phyloP scores from a whole-genome alignment of 2,888 invertebrate species.

The Apamea epomidion region DNA sequence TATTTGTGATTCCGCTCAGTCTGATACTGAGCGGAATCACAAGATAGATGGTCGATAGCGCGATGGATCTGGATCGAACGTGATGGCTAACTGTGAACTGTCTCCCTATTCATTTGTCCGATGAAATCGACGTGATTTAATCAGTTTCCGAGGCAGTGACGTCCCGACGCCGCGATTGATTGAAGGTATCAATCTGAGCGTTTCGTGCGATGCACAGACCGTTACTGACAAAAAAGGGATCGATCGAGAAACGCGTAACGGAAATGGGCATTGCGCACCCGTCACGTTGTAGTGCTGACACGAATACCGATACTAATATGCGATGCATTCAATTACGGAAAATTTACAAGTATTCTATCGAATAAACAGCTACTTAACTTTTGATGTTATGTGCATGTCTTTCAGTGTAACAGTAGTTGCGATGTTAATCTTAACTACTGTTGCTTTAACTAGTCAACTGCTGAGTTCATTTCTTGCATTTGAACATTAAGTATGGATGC shows the following conservation, averaged over 20 bases:
- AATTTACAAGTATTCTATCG: constrained; percentile 60
- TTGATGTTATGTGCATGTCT: constrained; percentile 58
- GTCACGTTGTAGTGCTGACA: constrained; percentile 85
- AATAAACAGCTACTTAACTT: constrained; percentile 64
- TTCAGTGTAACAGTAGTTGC: constrained; percentile 57
- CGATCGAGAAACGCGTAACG: constrained; percentile 87
- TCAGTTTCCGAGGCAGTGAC: constrained; percentile 85
- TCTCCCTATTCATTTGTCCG: constrained; percentile 82
- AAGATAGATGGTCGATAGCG: constrained; percentile 75
- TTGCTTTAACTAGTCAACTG: constrained; percentile 52
- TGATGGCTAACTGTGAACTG: constrained; percentile 84
- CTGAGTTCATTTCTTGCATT: constrained; percentile 48
- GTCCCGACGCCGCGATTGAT: constrained; percentile 86
- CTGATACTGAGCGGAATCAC: too few relatives aligned
- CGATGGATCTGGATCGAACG: constrained; percentile 83
- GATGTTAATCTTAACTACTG: constrained; percentile 62
- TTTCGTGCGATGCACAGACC: constrained; percentile 87
- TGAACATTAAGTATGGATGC: constrained; percentile 50
- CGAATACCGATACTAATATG: constrained; percentile 86
- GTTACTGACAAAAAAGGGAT: constrained; percentile 89
- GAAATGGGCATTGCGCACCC: constrained; percentile 86
- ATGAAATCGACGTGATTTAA: constrained; percentile 89
- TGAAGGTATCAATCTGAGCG: constrained; percentile 88
- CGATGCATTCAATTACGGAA: constrained; percentile 83
- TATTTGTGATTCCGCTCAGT: constrained; percentile 57